Evolutionary conservation across 2,888 invertebrate species (phyloP).

Genomic region (Troides oblongomaculatus): DNA sequence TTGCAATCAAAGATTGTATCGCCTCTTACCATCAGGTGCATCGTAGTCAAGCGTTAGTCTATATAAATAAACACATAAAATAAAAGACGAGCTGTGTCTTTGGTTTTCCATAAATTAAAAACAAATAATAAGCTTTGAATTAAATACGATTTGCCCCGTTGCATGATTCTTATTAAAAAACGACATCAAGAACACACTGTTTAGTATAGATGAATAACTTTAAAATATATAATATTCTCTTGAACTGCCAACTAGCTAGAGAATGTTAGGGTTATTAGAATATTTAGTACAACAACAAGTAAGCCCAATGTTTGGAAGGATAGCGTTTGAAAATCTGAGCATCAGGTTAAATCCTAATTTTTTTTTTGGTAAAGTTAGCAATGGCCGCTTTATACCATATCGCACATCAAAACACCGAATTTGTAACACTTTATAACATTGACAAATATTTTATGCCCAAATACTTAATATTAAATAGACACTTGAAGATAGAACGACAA

Average conservation of each 20-base stretch:
- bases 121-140: too few relatives aligned
- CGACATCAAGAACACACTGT: conserved; percentile 21
- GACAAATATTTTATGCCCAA: conserved; percentile 65
- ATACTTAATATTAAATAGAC: conserved; percentile 74
- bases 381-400: conserved; percentile 38
- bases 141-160: conserved; percentile 8
- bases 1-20: too few relatives aligned
- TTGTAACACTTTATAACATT: conserved; percentile 58
- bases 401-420: conserved; percentile 54
- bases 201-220: conserved; percentile 10
- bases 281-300: conserved; percentile 34
- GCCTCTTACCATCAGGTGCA: too few relatives aligned
- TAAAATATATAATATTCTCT: conserved; percentile 20
- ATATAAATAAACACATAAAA: too few relatives aligned
- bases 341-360: conserved; percentile 21
- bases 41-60: too few relatives aligned
- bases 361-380: conserved; percentile 31
- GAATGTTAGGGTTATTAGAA: conserved; percentile 29
- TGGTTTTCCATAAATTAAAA: too few relatives aligned
- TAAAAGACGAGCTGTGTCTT: too few relatives aligned
- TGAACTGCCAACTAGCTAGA: conserved; percentile 30
- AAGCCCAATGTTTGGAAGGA: conserved; percentile 33
- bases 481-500: conserved; percentile 79
- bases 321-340: conserved; percentile 32
- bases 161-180: conserved; percentile 15